phyloP scores from a whole-genome alignment of 2,113 vertebrate species.

The Oxyura jamaicensis region DNA sequence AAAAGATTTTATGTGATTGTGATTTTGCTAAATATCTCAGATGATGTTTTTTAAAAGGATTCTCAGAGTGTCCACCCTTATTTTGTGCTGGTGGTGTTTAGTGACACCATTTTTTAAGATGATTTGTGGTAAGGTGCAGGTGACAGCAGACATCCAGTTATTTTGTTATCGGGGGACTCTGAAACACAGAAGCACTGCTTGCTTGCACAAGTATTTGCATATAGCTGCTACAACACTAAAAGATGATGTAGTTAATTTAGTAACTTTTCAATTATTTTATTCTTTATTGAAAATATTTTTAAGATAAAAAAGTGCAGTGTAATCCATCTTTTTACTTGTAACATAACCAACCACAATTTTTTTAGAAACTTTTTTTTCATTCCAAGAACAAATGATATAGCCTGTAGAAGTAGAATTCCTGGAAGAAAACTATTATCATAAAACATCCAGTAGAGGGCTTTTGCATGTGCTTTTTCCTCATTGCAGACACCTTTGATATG shows the following conservation, averaged over 20 bases:
- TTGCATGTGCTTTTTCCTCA: background rate
- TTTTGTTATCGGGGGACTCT: background rate
- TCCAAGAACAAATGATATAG: background rate
- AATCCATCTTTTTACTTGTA: background rate
- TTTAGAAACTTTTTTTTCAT: background rate
- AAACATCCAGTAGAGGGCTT: background rate
- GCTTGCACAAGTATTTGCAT: background rate
- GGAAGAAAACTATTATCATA: background rate
- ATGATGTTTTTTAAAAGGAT: background rate
- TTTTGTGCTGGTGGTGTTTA: background rate
- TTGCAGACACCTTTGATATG: background rate
- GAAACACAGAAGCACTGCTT: background rate
- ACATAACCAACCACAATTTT: background rate
- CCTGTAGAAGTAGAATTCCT: background rate
- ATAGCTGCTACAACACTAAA: background rate
- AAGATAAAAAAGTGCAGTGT: background rate
- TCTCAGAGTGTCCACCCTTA: background rate
- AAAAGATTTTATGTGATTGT: background rate
- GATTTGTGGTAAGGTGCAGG: background rate
- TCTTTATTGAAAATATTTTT: background rate
- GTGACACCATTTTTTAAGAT: background rate
- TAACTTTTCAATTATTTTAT: background rate
- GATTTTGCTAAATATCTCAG: background rate
- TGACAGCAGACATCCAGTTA: background rate
- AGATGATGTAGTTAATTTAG: background rate